These are phyloP conservation scores for Petrocephalus zakoni DNA, from an alignment of 2,113 vertebrate genomes.

Conservation along the genomic window DNA sequence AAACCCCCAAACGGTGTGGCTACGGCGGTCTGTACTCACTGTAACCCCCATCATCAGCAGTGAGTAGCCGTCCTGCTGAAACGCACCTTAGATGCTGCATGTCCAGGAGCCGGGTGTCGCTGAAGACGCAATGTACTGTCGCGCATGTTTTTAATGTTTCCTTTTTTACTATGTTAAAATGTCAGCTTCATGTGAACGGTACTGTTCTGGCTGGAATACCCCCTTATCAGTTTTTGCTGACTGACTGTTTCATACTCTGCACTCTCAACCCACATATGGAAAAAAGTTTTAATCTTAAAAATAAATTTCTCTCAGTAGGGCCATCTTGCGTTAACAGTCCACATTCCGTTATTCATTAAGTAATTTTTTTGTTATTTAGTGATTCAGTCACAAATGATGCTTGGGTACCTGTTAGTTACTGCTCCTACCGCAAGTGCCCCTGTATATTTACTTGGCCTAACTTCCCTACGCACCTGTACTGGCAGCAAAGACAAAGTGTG, in stretches of 20 bases:
- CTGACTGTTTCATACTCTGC: neutral
- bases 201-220: neutral
- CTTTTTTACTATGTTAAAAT: neutral
- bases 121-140: neutral
- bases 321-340: neutral
- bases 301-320: neutral
- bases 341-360: neutral
- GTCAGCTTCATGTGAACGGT: neutral
- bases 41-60: neutral
- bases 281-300: neutral
- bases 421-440: neutral
- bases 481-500: slow-evolving; percentile 58
- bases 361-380: neutral
- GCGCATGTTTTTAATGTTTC: neutral
- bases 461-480: slow-evolving; percentile 24
- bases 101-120: neutral
- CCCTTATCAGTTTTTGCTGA: neutral
- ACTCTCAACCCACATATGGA: neutral
- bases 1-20: neutral
- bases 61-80: neutral
- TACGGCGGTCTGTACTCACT: too few species aligned
- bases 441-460: neutral
- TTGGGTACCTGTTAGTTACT: neutral
- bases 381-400: neutral
- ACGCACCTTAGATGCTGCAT: neutral